A percentile compares a stretch with the other conserved stretches of the same genome.
These are phyloP conservation scores for Catostomus latipinnis DNA, from an alignment of 2,797 vertebrate species.

Conservation along the genomic window DNA sequence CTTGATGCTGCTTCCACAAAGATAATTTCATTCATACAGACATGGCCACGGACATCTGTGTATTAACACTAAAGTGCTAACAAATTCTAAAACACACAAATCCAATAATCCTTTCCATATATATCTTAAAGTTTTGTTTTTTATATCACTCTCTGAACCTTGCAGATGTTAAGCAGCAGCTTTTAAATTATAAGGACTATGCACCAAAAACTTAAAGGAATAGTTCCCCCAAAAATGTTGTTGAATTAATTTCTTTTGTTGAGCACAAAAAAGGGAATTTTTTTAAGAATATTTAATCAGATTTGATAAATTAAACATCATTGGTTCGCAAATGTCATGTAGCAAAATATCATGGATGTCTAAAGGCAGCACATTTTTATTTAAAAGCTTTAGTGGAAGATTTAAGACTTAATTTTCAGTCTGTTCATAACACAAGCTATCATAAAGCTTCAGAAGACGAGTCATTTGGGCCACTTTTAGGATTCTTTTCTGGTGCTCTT, in stretches of 20 bases:
- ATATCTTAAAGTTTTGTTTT: background rate
- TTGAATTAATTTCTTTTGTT: background rate
- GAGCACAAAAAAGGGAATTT: too few relatives aligned
- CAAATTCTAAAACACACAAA: background rate
- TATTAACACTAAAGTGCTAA: constrained; percentile 11
- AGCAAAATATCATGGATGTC: too few relatives aligned
- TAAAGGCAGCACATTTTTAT: too few relatives aligned
- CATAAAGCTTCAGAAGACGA: background rate
- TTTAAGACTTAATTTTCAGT: too few relatives aligned
- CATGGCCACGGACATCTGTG: constrained; percentile 38
- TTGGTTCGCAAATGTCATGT: too few relatives aligned
- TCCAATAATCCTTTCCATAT: background rate
- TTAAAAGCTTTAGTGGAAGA: too few relatives aligned
- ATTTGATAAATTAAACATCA: too few relatives aligned
- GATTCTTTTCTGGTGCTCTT: too few relatives aligned
- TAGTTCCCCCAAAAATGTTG: background rate
- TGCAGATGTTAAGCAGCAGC: constrained; percentile 14
- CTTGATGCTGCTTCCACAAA: background rate
- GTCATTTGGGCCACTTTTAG: background rate
- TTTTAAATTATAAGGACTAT: constrained; percentile 14
- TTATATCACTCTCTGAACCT: constrained; percentile 5
- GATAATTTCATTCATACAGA: constrained; percentile 12
- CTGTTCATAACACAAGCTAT: too few relatives aligned
- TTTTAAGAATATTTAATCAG: too few relatives aligned
- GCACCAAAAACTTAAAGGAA: background rate